phyloP scores from a whole-genome alignment of 2,888 invertebrate genomes.

The Diaphora mendica region DNA sequence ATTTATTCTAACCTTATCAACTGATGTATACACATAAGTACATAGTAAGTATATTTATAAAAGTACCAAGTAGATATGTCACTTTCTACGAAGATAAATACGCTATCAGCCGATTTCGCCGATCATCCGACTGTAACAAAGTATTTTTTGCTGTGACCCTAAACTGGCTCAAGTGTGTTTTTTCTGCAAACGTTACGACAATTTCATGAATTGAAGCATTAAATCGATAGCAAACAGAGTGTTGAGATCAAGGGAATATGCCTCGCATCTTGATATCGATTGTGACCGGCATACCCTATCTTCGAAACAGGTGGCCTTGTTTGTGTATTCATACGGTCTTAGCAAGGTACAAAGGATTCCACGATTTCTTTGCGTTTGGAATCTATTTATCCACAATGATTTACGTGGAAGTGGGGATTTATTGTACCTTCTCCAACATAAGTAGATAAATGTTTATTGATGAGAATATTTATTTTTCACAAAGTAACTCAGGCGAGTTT shows the following conservation, averaged over 20 bases:
- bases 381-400: conserved; percentile 54
- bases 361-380: conserved; percentile 46
- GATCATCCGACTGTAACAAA: conserved; percentile 29
- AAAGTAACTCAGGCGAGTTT: background rate
- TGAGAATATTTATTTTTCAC: background rate
- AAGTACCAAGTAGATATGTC: background rate
- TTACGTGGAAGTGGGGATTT: conserved; percentile 25
- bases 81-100: background rate
- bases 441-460: conserved; percentile 1
- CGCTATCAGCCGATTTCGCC: conserved; percentile 1
- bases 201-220: conserved; percentile 62
- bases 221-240: conserved; percentile 62
- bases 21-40: background rate
- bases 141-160: conserved; percentile 39
- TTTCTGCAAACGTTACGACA: conserved; percentile 54
- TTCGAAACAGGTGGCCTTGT: conserved; percentile 65
- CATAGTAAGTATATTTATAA: background rate
- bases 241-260: conserved; percentile 36
- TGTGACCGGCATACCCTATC: conserved; percentile 56
- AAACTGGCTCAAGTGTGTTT: conserved; percentile 37
- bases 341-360: conserved; percentile 60
- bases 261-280: conserved; percentile 58
- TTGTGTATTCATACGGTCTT: conserved; percentile 66
- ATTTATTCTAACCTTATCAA: background rate
- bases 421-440: conserved; percentile 3